Percentiles rank a stretch among this genome's conserved stretches.
These are phyloP conservation scores for Chelon labrosus DNA, from an alignment of 2,797 vertebrate genomes.

Conservation along the genomic window DNA sequence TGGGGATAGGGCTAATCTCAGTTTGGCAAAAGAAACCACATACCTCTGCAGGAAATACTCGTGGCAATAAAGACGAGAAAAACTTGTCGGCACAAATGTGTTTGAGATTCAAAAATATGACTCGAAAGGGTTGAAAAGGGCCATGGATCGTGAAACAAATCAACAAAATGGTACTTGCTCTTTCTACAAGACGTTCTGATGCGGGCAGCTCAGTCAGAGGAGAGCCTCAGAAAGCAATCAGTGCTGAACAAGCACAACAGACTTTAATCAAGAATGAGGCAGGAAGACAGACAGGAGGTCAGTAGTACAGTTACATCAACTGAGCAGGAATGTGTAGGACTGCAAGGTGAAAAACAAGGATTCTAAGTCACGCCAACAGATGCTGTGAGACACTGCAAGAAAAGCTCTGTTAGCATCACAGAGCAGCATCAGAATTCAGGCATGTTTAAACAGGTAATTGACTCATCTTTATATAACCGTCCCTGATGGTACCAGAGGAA, in stretches of 20 bases:
- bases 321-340: not conserved
- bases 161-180: constrained; percentile 32
- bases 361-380: not conserved
- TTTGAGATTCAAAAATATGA: constrained; percentile 36
- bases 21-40: constrained; percentile 30
- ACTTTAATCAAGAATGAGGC: constrained; percentile 53
- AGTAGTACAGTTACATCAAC: not conserved
- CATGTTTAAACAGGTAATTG: constrained; percentile 1
- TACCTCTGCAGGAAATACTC: constrained; percentile 33
- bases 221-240: constrained; percentile 46
- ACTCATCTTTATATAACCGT: constrained; percentile 21
- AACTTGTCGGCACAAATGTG: constrained; percentile 27
- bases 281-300: constrained; percentile 25
- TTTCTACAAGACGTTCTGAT: constrained; percentile 11
- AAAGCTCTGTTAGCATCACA: not conserved
- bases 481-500: not conserved
- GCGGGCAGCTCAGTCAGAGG: constrained; percentile 19
- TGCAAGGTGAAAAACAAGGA: constrained; percentile 18
- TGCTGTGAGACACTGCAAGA: not conserved
- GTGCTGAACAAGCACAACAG: constrained; percentile 26
- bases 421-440: not conserved
- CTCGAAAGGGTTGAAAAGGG: constrained; percentile 32
- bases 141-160: constrained; percentile 55
- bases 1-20: constrained; percentile 30
- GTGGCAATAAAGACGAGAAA: constrained; percentile 21